Percentiles rank a stretch among this genome's conserved stretches.
Evolutionary conservation across 2,888 invertebrate genomes (phyloP).

Genomic region (Lymantria dispar): DNA sequence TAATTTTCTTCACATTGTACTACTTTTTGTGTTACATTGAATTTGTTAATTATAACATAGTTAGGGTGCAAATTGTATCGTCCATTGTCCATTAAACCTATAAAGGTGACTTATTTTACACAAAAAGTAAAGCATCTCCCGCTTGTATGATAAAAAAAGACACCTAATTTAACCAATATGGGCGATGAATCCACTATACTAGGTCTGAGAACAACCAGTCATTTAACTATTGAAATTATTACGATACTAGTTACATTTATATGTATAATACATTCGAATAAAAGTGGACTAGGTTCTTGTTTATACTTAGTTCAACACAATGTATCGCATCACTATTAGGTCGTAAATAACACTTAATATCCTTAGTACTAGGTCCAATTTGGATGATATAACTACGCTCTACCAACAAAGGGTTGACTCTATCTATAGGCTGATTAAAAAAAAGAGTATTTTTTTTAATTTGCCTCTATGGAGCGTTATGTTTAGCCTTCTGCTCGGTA

Average conservation of each 20-base stretch:
- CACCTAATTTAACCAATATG: too few species aligned
- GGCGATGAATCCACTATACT: too few species aligned
- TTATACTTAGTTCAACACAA: too few species aligned
- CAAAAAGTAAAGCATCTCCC: too few species aligned
- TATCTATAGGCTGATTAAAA: conserved; percentile 9
- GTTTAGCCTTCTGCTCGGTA: too few species aligned
- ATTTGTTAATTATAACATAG: neutral
- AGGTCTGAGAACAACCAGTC: too few species aligned
- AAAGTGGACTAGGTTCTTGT: too few species aligned
- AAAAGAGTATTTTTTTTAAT: neutral
- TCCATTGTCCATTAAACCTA: neutral
- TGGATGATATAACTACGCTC: neutral
- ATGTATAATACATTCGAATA: too few species aligned
- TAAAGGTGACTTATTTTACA: neutral
- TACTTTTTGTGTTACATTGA: conserved; percentile 1
- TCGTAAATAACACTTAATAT: neutral
- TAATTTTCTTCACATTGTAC: conserved; percentile 4
- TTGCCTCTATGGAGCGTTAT: too few species aligned
- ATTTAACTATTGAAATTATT: too few species aligned
- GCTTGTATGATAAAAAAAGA: too few species aligned
- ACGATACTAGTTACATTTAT: too few species aligned
- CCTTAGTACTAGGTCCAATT: neutral
- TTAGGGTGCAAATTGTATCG: neutral
- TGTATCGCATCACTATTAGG: neutral
- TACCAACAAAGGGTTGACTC: conserved; percentile 14